Conservation (phyloP, 2,797 vertebrate species). For the Micromesistius poutassou region DNA sequence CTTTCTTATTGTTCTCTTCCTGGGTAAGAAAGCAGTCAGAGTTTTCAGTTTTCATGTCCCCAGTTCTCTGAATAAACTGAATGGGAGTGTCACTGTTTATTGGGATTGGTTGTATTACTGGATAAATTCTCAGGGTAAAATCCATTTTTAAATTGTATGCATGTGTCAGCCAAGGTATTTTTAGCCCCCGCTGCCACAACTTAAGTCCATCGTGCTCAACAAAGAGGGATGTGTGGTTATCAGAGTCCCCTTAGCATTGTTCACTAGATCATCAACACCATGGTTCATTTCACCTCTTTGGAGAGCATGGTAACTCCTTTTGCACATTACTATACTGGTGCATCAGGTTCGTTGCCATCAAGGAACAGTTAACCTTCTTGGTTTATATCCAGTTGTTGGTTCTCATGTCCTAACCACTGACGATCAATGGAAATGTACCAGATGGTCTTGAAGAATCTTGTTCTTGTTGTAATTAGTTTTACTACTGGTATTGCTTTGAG, state of each 20-base stretch:
- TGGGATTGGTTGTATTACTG: neutral
- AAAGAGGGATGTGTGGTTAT: too few species aligned
- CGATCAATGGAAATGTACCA: neutral
- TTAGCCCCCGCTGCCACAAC: too few species aligned
- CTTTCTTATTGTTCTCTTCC: conserved; percentile 85
- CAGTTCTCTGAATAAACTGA: neutral
- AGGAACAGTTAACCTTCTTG: too few species aligned
- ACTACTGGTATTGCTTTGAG: neutral
- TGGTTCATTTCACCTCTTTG: too few species aligned
- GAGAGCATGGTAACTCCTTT: too few species aligned
- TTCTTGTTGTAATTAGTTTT: neutral
- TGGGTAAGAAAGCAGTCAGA: conserved; percentile 76
- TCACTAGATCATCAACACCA: too few species aligned
- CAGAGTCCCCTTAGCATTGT: too few species aligned
- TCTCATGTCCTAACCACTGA: neutral
- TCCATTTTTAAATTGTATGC: neutral
- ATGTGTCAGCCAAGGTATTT: too few species aligned
- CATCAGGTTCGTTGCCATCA: too few species aligned
- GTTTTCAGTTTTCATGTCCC: neutral
- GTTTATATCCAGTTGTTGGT: too few species aligned
- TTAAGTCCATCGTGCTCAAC: too few species aligned
- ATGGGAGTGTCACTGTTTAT: neutral
- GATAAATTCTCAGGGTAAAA: neutral
- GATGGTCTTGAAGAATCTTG: neutral
- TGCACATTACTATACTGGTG: too few species aligned